Conservation (phyloP, 1,140 invertebrate genomes). For the Halesus radiatus region DNA sequence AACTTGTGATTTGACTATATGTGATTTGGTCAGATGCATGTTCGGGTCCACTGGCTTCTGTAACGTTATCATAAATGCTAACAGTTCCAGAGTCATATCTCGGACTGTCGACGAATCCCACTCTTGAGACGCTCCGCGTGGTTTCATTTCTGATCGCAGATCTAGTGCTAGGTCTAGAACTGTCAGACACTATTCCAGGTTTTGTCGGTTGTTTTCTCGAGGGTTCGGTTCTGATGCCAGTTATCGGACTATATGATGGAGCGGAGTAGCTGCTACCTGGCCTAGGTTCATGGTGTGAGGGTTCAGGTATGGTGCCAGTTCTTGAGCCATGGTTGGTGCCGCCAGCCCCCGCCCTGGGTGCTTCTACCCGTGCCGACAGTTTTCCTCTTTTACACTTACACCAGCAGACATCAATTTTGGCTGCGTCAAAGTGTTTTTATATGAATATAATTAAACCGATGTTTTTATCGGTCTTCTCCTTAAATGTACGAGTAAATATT, state of each 20-base stretch:
- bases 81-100: not conserved
- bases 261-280: not conserved
- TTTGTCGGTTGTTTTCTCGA: not conserved
- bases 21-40: not conserved
- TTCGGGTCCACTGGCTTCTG: not conserved
- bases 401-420: slow-evolving; percentile 1
- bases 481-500: not conserved
- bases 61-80: slow-evolving; percentile 26
- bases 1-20: not conserved
- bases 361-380: slow-evolving; percentile 47
- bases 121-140: not conserved
- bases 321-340: slow-evolving; percentile 18
- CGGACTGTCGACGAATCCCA: slow-evolving; percentile 13
- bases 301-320: not conserved
- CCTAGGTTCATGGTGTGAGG: not conserved
- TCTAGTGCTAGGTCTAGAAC: slow-evolving; percentile 26
- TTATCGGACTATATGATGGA: not conserved
- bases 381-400: slow-evolving; percentile 36
- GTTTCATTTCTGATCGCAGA: slow-evolving; percentile 26
- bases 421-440: not conserved
- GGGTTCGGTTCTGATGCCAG: not conserved
- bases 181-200: slow-evolving; percentile 18
- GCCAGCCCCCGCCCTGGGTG: slow-evolving; percentile 29
- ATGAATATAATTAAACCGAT: too few relatives aligned
- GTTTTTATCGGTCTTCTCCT: too few relatives aligned